Conservation (phyloP, 2,113 vertebrate species). For the Phocoena phocoena region DNA sequence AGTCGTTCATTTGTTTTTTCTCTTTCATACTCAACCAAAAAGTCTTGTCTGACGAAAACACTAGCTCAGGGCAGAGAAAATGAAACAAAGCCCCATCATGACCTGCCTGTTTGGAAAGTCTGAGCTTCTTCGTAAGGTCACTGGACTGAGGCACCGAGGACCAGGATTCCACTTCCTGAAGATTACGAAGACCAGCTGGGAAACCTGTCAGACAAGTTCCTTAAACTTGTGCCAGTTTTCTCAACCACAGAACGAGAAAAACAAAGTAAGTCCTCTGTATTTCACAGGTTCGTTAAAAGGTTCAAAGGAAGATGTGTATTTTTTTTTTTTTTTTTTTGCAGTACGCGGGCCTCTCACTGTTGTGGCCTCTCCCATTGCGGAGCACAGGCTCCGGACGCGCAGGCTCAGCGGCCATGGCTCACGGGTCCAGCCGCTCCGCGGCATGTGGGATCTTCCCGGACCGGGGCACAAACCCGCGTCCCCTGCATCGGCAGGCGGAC, state of each 20-base stretch:
- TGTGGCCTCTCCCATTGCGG: no score
- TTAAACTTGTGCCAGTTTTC: neutral
- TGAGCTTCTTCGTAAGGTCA: neutral
- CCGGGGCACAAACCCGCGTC: no score
- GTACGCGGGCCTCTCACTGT: no score
- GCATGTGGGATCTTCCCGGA: no score
- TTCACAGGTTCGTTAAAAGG: neutral
- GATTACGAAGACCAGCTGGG: neutral
- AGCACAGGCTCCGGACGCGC: no score
- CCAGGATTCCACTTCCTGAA: neutral
- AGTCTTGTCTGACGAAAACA: neutral
- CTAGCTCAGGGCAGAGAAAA: neutral
- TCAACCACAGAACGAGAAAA: neutral
- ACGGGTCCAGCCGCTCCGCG: no score
- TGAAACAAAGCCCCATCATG: neutral
- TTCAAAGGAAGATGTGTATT: neutral
- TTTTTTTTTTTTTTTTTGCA: neutral
- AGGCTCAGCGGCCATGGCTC: no score
- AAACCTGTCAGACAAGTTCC: neutral
- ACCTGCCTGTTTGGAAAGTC: neutral
- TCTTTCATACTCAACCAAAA: neutral
- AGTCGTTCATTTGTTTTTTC: neutral
- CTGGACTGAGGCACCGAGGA: neutral
- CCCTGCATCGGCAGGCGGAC: no score
- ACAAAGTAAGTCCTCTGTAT: neutral